Evolutionary conservation across 2,888 invertebrate species (phyloP), one percentile per base, ranked within the genome.

Genomic region (Spodoptera littoralis): DNA sequence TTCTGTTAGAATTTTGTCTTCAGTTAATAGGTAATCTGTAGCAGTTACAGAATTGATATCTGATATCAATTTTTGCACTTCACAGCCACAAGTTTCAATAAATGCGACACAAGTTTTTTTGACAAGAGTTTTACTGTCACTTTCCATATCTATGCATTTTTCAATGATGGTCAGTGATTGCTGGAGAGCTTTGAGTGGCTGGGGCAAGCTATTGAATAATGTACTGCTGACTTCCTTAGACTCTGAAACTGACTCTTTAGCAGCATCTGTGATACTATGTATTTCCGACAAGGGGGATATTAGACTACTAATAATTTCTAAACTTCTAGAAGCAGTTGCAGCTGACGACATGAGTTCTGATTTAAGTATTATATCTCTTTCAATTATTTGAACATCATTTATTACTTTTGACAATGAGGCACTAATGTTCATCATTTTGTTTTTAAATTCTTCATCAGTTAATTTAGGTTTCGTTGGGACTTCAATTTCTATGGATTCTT

Each of bases 71-170:
- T 94, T 92, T 52, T 95, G 93, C 70, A 97, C 88, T 69, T 96
- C 93, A 50, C 91, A 88, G 3, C 96, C 95, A 62, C 96, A 95
- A 27, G 93, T 95, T 77, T 96, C 96, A 60, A 97, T 91, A 65
- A 97, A 95, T 76, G 96, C 96, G 12, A 96, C 95, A 84, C 97
- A 96, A 0, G 97, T 96, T 81, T 96, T 95, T 82, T 96, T 96
- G 1, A 97, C 96, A 9, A 97, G 88, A 0, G 97, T 96, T 59
- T 95, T 96, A 11, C 95, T 96, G 44, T 95, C 96, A 74, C 96
- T 96, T 85, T 96, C 96, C 73, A 96, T 95, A 78, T 96, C 96
- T 44, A 96, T 95, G 81, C 97, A 96, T 84, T 96, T 96, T 85
- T 97, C 96, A 44, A 97, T 95, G 1, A 96, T 95, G 18, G 96